Evolutionary conservation across 2,113 vertebrate species (phyloP), one percentile per base, ranked within the genome.

Genomic region (Antechinus flavipes): DNA sequence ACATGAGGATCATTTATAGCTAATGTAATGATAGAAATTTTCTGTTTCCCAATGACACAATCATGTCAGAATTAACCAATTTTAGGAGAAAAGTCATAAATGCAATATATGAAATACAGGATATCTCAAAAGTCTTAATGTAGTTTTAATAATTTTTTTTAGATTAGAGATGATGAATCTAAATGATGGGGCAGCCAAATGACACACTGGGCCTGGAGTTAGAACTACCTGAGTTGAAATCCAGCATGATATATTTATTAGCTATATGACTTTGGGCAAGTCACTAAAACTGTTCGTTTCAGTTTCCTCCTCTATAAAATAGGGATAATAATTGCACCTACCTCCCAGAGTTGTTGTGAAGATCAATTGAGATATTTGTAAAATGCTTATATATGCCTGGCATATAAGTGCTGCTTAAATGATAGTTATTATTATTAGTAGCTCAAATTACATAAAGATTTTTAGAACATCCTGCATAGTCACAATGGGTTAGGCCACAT

Each of bases 91-190:
- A 91, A 56, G 25, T 26, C 35, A 52, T 42, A 50, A 24, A 53
- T 30, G 24, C 92, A 84, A 47, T 2, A 91, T 27, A 52, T 23
- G 93, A 97, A 95, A 84, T 84, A 42, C 19, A 42, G n/a, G 68
- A 1, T 42, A 42, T 84, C 68, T 30, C n/a, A 42, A 84, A 84
- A 84, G 68, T 84, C 68, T 76, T 42, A 84, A 7, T 84, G n/a
- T n/a, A 84, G 7, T 42, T 42, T 68, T 68, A 68, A 68, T 30
- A 27, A 30, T 30, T 30, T 61, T 58, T 56, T 61, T 12, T 12
- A 35, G 11, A 14, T 61, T 61, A 61, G 27, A 61, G 58, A 61
- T 12, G 1, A 61, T 30, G 11, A 30, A 61, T 30, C 58, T 61
- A 30, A 61, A 2, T 30, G 27, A 30, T 61, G 58, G 58, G 27